A percentile compares a stretch with the other conserved stretches of the same genome.
phyloP scores from a whole-genome alignment of 2,888 invertebrate genomes.

The Trachelus stipa region DNA sequence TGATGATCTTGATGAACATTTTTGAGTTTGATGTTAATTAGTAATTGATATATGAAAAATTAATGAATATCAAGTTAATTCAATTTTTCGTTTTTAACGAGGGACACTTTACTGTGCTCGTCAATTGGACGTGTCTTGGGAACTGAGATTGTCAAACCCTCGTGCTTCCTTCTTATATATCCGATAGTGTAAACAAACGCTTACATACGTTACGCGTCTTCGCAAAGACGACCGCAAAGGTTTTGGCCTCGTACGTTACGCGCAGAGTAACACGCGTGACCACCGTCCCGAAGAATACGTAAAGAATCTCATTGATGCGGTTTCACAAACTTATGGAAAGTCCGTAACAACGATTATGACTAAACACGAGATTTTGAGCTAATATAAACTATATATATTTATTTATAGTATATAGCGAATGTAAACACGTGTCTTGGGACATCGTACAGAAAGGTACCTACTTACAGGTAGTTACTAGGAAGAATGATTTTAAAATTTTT shows the following conservation, averaged over 20 bases:
- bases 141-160: constrained; percentile 65
- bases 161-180: constrained; percentile 63
- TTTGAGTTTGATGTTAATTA: constrained; percentile 16
- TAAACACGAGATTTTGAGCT: neutral
- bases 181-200: constrained; percentile 62
- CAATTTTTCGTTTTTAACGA: constrained; percentile 11
- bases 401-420: neutral
- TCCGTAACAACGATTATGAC: neutral
- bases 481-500: neutral
- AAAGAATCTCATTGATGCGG: constrained; percentile 6
- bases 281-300: neutral
- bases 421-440: neutral
- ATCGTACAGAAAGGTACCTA: neutral
- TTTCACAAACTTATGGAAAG: neutral
- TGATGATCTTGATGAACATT: constrained; percentile 12
- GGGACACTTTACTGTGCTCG: constrained; percentile 30
- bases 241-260: constrained; percentile 45
- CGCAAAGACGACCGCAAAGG: constrained; percentile 41
- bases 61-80: neutral
- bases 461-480: neutral
- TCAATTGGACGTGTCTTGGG: constrained; percentile 48
- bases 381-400: neutral
- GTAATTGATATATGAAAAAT: neutral
- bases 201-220: constrained; percentile 51
- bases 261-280: constrained; percentile 1